These are phyloP conservation scores for Platygyra sinensis DNA, from an alignment of 64 coral and sea anemone genomes.

Conservation along the genomic window DNA sequence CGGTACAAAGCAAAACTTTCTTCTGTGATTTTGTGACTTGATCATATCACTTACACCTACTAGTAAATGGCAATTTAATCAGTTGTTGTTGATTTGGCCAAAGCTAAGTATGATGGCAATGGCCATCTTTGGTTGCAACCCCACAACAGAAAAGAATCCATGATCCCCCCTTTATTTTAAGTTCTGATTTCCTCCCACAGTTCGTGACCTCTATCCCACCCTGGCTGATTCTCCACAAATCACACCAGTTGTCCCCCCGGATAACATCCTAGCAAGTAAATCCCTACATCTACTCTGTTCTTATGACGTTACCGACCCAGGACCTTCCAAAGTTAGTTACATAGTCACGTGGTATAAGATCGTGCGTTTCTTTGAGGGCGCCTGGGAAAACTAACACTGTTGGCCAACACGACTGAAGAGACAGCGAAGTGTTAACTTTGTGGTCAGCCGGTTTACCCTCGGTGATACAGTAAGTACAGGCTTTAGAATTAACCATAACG, in stretches of 20 bases:
- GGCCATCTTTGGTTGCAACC: too few relatives aligned
- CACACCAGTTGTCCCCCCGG: conserved; percentile 44
- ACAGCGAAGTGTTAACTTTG: conserved; percentile 31
- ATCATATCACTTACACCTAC: too few relatives aligned
- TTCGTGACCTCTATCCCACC: conserved; percentile 58
- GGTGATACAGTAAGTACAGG: conserved; percentile 70
- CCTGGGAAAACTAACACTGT: conserved; percentile 53
- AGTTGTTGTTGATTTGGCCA: too few relatives aligned
- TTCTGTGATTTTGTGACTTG: too few relatives aligned
- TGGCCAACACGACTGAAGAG: conserved; percentile 40
- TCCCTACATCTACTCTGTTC: conserved; percentile 61
- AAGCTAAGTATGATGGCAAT: too few relatives aligned
- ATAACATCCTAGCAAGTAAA: conserved; percentile 33
- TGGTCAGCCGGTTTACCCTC: conserved; percentile 48
- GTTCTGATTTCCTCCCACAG: conserved; percentile 20
- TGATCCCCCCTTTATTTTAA: not conserved
- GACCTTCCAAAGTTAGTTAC: conserved; percentile 43
- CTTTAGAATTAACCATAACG: too few relatives aligned
- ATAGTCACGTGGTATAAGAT: conserved; percentile 80
- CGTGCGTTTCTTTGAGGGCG: conserved; percentile 61
- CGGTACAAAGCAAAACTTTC: not conserved
- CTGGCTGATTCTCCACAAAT: conserved; percentile 42
- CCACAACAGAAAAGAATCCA: too few relatives aligned
- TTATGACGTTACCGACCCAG: conserved; percentile 40
- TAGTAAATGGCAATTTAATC: too few relatives aligned